These are phyloP conservation scores for Hirtodrosophila duncani DNA, from an alignment of 2,888 invertebrate species.

Conservation along the genomic window DNA sequence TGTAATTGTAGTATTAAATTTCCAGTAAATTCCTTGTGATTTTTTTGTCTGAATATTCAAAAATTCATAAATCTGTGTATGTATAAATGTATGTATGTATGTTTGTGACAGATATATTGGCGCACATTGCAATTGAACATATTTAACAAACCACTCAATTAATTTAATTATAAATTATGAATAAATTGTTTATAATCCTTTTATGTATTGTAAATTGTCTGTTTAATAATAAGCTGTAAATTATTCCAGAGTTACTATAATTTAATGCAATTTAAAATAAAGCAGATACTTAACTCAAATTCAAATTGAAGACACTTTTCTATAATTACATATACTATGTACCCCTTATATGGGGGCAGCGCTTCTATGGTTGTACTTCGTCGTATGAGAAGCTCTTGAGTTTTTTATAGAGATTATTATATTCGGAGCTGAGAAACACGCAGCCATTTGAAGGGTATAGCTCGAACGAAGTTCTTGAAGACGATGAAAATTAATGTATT, in stretches of 20 bases:
- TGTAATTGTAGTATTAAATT: constrained; percentile 58
- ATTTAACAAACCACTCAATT: constrained; percentile 1
- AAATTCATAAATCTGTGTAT: neutral
- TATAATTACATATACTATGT: too few species aligned
- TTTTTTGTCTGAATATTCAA: constrained; percentile 23
- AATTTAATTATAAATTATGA: neutral
- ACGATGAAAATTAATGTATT: too few species aligned
- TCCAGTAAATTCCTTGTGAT: constrained; percentile 48
- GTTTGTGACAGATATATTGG: neutral
- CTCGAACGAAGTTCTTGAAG: too few species aligned
- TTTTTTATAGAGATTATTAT: too few species aligned
- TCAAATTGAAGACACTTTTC: too few species aligned
- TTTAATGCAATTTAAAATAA: constrained; percentile 42
- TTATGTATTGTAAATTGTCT: constrained; percentile 7
- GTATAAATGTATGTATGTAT: neutral
- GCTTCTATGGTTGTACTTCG: too few species aligned
- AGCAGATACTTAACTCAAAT: too few species aligned
- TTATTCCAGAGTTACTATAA: constrained; percentile 23
- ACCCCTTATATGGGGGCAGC: too few species aligned
- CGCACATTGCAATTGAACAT: too few species aligned
- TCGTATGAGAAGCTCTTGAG: too few species aligned
- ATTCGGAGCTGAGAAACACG: too few species aligned
- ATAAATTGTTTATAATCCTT: constrained; percentile 6
- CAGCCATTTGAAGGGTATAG: too few species aligned
- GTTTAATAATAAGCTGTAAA: constrained; percentile 18